Base-by-base conservation (phyloP, 2,888 invertebrate genomes). In the Anoplius nigerrimus region DNA sequence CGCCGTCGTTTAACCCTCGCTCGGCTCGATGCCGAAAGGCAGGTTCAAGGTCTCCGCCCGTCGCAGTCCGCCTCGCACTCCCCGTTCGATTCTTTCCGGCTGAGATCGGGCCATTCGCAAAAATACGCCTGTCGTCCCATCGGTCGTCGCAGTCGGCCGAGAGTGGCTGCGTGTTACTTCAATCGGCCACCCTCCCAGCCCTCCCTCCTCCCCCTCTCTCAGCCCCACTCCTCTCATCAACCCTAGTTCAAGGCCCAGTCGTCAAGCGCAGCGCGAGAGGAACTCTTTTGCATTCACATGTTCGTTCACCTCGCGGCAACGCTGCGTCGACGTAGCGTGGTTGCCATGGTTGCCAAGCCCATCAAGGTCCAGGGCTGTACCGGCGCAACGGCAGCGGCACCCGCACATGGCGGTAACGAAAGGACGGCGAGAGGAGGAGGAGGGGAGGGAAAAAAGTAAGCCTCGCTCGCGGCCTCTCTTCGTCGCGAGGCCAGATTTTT, bases 271-370 rank as follows among this genome's bases (percentile, higher is more conserved):
- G 20, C 65, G 62, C 48, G 48, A 34, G 34, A 46, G 59, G 63
- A 58, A 66, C 75, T 78, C 69, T 62, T 80, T 79, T 79, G 72
- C 79, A 79, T 79, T 81, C 74, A 65, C 65, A 69, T 72, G 76
- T 81, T 68, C 77, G 74, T 79, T 79, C 79, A 71, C 77, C 79
- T 79, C 75, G 48, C 64, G 66, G 66, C 76, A 69, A 71, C 69
- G 62, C 68, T 66, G 78, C 73, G 53, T 13, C 66, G 46, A 62
- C 69, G 62, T 63, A 65, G 69, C 71, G 48, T 80, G 71, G 81
- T 78, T 75, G 75, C 81, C 79, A 75, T 75, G 79, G 79, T 81
- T 79, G 79, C 79, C 79, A 74, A 74, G 81, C 79, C 74, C 79
- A 71, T 73, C 78, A 68, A 78, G 80, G 80, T 78, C 80, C 80